Evolutionary conservation across 1,140 invertebrate species (phyloP).

Genomic region (Drosophila orosa): DNA sequence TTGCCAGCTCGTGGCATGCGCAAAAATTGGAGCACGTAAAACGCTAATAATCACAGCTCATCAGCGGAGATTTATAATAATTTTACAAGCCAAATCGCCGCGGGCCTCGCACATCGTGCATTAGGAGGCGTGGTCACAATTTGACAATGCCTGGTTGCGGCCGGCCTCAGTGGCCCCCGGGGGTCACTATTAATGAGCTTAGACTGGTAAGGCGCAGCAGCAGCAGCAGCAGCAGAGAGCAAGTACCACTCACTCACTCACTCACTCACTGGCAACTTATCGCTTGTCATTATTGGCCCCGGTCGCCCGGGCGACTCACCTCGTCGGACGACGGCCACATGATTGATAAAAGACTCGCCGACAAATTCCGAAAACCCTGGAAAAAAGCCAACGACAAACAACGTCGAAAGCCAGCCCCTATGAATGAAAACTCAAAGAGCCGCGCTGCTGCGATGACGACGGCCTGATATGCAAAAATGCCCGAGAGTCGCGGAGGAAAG

Average conservation of each 20-base stretch:
- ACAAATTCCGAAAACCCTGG: constrained; percentile 66
- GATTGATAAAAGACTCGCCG: constrained; percentile 78
- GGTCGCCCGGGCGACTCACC: constrained; percentile 61
- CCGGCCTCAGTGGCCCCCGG: constrained; percentile 29
- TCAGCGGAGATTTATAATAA: constrained; percentile 80
- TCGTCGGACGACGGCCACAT: constrained; percentile 55
- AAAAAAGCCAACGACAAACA: constrained; percentile 56
- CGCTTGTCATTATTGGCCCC: constrained; percentile 78
- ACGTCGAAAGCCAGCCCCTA: constrained; percentile 66
- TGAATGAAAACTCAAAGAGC: constrained; percentile 79
- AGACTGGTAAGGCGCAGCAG: constrained; percentile 41
- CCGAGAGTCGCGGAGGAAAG: constrained; percentile 14
- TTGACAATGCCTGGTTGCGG: constrained; percentile 65
- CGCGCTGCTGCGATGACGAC: constrained; percentile 44
- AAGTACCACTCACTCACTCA: constrained; percentile 38
- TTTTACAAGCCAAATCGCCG: constrained; percentile 61
- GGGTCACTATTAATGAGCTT: constrained; percentile 80
- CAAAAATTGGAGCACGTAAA: constrained; percentile 72
- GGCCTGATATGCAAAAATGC: constrained; percentile 61
- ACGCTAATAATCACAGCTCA: constrained; percentile 81
- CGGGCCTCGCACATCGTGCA: constrained; percentile 67
- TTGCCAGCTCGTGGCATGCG: constrained; percentile 55
- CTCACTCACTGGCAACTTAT: constrained; percentile 60
- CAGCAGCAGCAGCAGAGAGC: constrained; percentile 19
- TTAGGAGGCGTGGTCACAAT: constrained; percentile 73